Percentiles rank a stretch among this genome's conserved stretches.
phyloP scores from a whole-genome alignment of 2,113 vertebrate genomes.

The Acrocephalus arundinaceus region DNA sequence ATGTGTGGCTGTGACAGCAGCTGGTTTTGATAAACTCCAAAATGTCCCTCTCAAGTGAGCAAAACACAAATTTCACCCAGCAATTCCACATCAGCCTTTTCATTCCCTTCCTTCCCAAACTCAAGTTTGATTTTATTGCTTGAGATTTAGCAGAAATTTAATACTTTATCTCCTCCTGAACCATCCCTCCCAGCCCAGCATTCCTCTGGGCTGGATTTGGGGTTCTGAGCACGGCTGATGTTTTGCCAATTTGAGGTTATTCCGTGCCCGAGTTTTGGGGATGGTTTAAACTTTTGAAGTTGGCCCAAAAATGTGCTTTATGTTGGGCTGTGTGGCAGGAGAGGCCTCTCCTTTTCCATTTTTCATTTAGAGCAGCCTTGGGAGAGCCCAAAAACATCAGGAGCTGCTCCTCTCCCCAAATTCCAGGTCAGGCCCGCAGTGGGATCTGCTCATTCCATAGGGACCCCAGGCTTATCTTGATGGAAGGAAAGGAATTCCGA shows the following conservation, averaged over 20 bases:
- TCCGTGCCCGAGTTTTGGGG: background rate
- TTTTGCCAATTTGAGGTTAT: background rate
- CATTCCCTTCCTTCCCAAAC: background rate
- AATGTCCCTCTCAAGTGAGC: background rate
- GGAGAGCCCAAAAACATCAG: background rate
- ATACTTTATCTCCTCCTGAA: slow-evolving; percentile 2
- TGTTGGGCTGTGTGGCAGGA: background rate
- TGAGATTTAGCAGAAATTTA: background rate
- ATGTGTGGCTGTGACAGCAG: slow-evolving; percentile 4
- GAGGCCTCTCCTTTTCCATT: background rate
- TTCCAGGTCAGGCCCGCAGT: background rate
- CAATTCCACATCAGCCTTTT: background rate
- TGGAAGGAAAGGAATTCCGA: background rate
- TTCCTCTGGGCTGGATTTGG: slow-evolving; percentile 15
- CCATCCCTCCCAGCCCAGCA: background rate
- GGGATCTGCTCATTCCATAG: background rate
- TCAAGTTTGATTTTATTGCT: slow-evolving; percentile 2
- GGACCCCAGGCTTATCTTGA: background rate
- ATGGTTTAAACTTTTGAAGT: background rate
- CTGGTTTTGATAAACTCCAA: slow-evolving; percentile 41
- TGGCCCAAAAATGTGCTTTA: slow-evolving; percentile 19
- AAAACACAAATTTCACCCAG: slow-evolving; percentile 14
- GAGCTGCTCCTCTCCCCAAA: background rate
- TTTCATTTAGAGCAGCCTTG: background rate
- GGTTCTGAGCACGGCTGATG: background rate